Evolutionary conservation across 2,113 vertebrate genomes (phyloP), one percentile per base, ranked within the genome.

Genomic region (Upupa epops): DNA sequence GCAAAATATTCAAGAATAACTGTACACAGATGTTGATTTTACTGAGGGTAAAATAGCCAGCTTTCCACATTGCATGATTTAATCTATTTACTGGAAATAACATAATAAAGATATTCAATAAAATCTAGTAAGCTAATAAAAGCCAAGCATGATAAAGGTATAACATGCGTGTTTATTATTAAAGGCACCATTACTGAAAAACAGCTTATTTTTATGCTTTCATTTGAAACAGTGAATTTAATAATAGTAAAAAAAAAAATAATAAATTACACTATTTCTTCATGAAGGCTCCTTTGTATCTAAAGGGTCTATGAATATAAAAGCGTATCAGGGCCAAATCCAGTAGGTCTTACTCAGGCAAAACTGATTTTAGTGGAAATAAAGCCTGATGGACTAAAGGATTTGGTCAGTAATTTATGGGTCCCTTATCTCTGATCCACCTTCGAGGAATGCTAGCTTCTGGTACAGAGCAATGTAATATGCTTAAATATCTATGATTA

Each of bases 401-500:
- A 96, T 95, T 96, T 95, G 94, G 88, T 86, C 78, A 93, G 90
- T 85, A 92, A 94, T 94, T 92, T 93, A 91, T 84, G 69, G 85
- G 70, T 86, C 93, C 80, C 90, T 95, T 96, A 95, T 94, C 88
- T 95, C 95, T 93, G 82, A 93, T 95, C 84, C 90, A 93, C 91
- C 91, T 91, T 93, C 95, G 88, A 93, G 91, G 92, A 96, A 92
- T 81, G 92, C 73, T 91, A 88, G 89, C 87, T 95, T 69, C 80
- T 75, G 72, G 89, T 95, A 92, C 74, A 84, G 94, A 95, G 80
- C 83, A 85, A 80, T 85, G 86, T 96, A 92, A 95, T 95, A 86
- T 95, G 93, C 87, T 95, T 93, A 95, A 94, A 94, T 96, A 94
- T 92, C 92, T 94, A 76, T 75, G 81, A 94, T 95, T 97, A 95